phyloP scores from a whole-genome alignment of 2,797 vertebrate species.

The Babyrousa celebensis region DNA sequence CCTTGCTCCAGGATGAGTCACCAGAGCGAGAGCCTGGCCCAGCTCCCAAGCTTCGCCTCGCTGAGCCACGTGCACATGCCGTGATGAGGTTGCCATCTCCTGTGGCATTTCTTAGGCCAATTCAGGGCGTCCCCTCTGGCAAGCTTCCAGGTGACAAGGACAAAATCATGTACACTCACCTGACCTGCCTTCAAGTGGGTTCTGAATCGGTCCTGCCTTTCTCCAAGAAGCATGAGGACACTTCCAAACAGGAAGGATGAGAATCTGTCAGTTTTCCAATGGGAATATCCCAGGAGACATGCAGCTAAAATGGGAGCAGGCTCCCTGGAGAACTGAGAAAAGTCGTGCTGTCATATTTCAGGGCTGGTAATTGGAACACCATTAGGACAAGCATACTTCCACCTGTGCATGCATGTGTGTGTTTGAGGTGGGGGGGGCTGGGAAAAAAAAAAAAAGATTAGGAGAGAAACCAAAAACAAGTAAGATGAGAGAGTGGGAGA shows the following conservation, averaged over 20 bases:
- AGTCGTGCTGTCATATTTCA: constrained; percentile 30
- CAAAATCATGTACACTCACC: constrained; percentile 58
- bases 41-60: neutral
- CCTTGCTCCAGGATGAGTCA: constrained; percentile 56
- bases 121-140: constrained; percentile 61
- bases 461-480: neutral
- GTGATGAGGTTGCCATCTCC: constrained; percentile 22
- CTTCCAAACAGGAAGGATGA: neutral
- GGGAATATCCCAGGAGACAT: neutral
- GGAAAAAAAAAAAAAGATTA: neutral
- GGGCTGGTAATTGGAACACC: constrained; percentile 72
- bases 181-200: neutral
- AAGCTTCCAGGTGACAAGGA: constrained; percentile 72
- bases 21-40: neutral
- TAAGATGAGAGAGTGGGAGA: neutral
- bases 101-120: neutral
- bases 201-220: constrained; percentile 32
- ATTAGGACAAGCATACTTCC: constrained; percentile 64
- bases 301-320: constrained; percentile 16
- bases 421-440: neutral
- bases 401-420: neutral
- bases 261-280: neutral
- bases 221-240: neutral
- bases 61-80: neutral
- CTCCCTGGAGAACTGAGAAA: constrained; percentile 78